Evolutionary conservation across 2,113 vertebrate genomes (phyloP).

Genomic region (Canis aureus): DNA sequence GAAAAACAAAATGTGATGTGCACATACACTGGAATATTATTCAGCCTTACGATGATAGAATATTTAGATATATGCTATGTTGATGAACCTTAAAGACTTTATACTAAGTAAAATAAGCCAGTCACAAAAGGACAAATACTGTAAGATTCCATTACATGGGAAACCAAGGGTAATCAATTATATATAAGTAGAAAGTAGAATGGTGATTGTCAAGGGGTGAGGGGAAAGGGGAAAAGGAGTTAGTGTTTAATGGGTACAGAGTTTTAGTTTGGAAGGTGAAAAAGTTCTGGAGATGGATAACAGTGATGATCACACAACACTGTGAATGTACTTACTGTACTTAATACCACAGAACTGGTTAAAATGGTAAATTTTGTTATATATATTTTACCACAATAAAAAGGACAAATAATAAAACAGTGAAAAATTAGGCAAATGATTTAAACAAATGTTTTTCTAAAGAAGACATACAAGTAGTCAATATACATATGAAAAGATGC

Average conservation of each 20-base stretch:
- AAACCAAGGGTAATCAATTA: not conserved
- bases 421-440: not conserved
- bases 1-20: not conserved
- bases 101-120: constrained; percentile 21
- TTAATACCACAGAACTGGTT: not conserved
- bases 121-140: not conserved
- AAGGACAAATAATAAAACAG: constrained; percentile 5
- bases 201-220: not conserved
- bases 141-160: not conserved
- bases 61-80: not conserved
- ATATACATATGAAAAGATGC: not conserved
- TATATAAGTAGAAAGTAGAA: not conserved
- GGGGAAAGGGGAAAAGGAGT: not conserved
- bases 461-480: constrained; percentile 15
- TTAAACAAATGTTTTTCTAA: constrained; percentile 12
- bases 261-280: not conserved
- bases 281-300: not conserved
- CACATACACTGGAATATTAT: not conserved
- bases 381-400: constrained; percentile 38
- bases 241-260: not conserved
- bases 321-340: not conserved
- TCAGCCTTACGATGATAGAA: not conserved
- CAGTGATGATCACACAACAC: not conserved
- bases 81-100: not conserved
- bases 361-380: not conserved